phyloP scores from a whole-genome alignment of 2,113 vertebrate species.

The Echinops telfairi region DNA sequence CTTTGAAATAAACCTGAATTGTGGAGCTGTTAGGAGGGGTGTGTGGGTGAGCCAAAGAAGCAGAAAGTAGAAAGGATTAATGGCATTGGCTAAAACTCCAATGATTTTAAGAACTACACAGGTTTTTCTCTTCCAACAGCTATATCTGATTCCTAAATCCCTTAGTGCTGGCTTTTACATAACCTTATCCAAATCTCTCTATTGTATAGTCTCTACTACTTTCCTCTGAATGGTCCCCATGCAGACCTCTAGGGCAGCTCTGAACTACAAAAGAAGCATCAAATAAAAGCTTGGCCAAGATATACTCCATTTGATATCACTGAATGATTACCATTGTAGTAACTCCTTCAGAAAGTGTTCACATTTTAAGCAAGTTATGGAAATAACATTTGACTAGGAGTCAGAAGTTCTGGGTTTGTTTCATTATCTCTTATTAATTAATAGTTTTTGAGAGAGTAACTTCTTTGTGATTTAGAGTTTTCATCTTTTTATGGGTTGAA shows the following conservation, averaged over 20 bases:
- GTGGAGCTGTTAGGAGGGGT: slow-evolving; percentile 43
- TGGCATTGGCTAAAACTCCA: slow-evolving; percentile 71
- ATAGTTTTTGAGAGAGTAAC: slow-evolving; percentile 33
- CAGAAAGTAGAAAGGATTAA: slow-evolving; percentile 76
- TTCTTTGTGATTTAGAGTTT: slow-evolving; percentile 40
- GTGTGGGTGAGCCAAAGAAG: slow-evolving; percentile 51
- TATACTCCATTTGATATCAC: background rate
- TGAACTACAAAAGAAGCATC: background rate
- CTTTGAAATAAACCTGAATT: slow-evolving; percentile 63
- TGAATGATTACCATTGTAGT: background rate
- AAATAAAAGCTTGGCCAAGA: background rate
- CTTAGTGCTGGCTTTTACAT: slow-evolving; percentile 63
- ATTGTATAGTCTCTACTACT: background rate
- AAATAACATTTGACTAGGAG: slow-evolving; percentile 12
- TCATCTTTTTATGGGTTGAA: slow-evolving; percentile 24
- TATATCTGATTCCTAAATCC: slow-evolving; percentile 75
- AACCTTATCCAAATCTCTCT: slow-evolving; percentile 60
- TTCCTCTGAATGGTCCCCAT: slow-evolving; percentile 20
- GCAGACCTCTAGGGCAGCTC: background rate
- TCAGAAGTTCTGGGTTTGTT: background rate
- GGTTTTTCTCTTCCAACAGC: slow-evolving; percentile 61
- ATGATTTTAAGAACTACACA: slow-evolving; percentile 56
- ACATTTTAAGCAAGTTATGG: background rate
- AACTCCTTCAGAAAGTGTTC: background rate
- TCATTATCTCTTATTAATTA: background rate